Evolutionary conservation across 2,888 invertebrate species (phyloP).

Genomic region (Rhagonycha lutea): DNA sequence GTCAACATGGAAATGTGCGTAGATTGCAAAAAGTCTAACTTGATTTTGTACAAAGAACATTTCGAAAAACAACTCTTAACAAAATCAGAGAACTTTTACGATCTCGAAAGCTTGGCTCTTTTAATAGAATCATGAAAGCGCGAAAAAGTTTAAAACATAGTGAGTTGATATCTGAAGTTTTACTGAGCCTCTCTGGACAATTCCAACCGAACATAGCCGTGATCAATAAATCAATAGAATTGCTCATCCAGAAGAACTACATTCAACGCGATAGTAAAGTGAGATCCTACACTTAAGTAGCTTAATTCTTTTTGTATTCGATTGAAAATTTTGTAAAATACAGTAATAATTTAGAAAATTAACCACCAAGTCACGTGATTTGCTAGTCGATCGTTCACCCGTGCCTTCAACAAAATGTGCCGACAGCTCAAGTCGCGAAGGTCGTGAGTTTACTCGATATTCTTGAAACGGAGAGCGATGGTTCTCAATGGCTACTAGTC

Average conservation of each 20-base stretch:
- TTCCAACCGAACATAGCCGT: not conserved
- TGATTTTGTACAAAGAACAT: not conserved
- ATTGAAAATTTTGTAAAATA: no score
- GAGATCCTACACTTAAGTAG: not conserved
- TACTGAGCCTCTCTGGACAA: not conserved
- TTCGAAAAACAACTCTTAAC: not conserved
- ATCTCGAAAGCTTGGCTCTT: not conserved
- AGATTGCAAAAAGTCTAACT: not conserved
- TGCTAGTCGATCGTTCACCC: no score
- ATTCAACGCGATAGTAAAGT: not conserved
- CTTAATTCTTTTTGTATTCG: not conserved
- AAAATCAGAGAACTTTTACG: not conserved
- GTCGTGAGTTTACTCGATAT: no score
- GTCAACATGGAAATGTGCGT: not conserved
- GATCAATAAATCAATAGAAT: not conserved
- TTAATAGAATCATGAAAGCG: not conserved
- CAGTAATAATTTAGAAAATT: no score
- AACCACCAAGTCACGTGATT: no score
- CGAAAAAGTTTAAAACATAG: not conserved
- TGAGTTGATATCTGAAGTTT: not conserved
- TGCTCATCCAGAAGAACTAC: not conserved
- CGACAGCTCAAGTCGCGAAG: no score
- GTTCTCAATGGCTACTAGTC: no score
- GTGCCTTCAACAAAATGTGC: no score
- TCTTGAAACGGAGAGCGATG: no score